Evolutionary conservation across 2,797 vertebrate genomes (phyloP), one percentile per base, ranked within the genome.

Genomic region (Artibeus lituratus): DNA sequence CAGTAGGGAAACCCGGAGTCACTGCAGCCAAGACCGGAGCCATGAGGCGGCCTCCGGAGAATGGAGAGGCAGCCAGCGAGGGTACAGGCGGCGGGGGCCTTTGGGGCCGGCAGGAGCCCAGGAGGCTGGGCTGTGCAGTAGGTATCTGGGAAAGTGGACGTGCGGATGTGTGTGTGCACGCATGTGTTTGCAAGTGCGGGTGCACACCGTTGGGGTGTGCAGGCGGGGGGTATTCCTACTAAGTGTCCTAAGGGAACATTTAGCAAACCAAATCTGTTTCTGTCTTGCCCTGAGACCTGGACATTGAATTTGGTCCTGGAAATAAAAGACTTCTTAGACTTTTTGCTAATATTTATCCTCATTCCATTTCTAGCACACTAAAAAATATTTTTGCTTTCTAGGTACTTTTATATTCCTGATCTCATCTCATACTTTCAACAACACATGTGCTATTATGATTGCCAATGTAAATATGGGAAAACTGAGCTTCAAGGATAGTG

Each of bases 61-160:
- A 92, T 37, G 95, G 76, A 94, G 95, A 95, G 59, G 93, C 14
- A 0, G 90, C 53, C 55, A 22, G 74, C 4, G 6, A 95, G 39
- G 44, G 72, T 49, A 49, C 44, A 87, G 91, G 80, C 10, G 11
- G 69, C 86, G 95, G 97, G 94, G 88, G 92, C 83, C 87, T 70
- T 11, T 90, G 94, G 86, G 59, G 91, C 72, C 94, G 5, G 37
- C 85, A 65, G 57, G 86, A 95, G 59, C 22, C 86, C 55, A 87
- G 92, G 59, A 96, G 49, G 53, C 94, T 85, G n/a, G 53, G 91
- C 91, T 95, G 84, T 90, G 49, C 77, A 2, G 97, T 97, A 98
- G 3, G 97, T 97, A 97, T 92, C 88, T 93, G 94, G 88, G 57
- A 67, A 90, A 32, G 37, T 24, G 77, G 8, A 22, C 73, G 37